These are phyloP conservation scores for Cerastis rubricosa DNA, from an alignment of 2,888 invertebrate species.

Conservation along the genomic window DNA sequence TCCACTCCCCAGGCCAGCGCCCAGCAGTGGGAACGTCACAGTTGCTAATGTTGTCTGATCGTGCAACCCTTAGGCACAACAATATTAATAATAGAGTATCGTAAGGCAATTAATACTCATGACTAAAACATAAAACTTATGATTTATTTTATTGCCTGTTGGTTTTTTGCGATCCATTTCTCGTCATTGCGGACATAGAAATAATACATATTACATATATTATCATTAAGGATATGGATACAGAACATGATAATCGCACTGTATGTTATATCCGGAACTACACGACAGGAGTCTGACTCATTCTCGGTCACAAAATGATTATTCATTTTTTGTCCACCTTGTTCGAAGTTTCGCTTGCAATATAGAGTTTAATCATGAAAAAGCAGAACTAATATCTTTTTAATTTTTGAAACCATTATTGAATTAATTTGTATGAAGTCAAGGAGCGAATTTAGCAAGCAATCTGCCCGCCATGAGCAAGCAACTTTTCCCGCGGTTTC, in stretches of 20 bases:
- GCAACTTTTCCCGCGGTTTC: neutral
- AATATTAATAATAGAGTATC: neutral
- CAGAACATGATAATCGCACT: constrained; percentile 42
- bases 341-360: constrained; percentile 1
- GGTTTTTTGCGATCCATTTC: constrained; percentile 35
- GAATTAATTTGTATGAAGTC: neutral
- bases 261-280: constrained; percentile 59
- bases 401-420: neutral
- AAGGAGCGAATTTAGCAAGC: neutral
- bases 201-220: constrained; percentile 1
- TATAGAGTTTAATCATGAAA: neutral
- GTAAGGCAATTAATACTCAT: neutral
- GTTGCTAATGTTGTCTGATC: neutral
- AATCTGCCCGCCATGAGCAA: neutral
- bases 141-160: neutral
- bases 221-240: constrained; percentile 44
- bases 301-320: constrained; percentile 14
- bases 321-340: neutral
- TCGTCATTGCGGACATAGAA: neutral
- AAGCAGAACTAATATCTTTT: neutral
- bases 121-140: constrained; percentile 5
- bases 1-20: neutral
- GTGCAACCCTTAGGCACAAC: neutral
- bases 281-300: constrained; percentile 38
- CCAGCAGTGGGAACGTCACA: neutral